Evolutionary conservation across 2,888 invertebrate species (phyloP), one percentile per base, ranked within the genome.

Genomic region (Sphaerophoria taeniata): DNA sequence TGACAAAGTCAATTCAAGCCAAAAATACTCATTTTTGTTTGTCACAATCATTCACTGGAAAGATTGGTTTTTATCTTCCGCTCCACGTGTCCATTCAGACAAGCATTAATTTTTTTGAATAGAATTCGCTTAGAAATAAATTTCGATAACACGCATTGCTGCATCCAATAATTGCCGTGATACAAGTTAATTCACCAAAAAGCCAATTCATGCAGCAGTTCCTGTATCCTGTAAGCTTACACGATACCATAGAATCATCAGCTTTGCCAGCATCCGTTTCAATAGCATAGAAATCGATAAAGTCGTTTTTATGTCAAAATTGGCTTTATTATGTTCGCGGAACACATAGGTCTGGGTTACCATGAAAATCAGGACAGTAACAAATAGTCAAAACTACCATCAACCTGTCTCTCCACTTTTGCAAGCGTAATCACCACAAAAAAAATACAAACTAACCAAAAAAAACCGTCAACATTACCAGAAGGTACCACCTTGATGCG

Each of bases 61-160:
- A 24, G 24, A 24, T 43, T 43, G 43, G 3, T 43, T 39, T 9
- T 43, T 9, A 9, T 39, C 39, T 39, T 39, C 39, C 39, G 9
- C 39, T 39, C 39, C 39, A 58, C 36, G 16, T 74, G 75, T 31
- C 47, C 65, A 65, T 51, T 75, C 71, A 58, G 49, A 60, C 61
- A 60, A 75, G 72, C 55, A 72, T 82, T 67, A 69, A 55, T 76
- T 73, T 58, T 24, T 24, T 24, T 24, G 34, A 45, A 70, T 43
- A 43, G 34, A n/a, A 56, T 6, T 53, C 56, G 34, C 51, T 51
- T 63, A 49, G 47, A 61, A 73, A 53, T 45, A 47, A 24, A 24
- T 24, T 24, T 36, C 53, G 67, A 73, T 77, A 69, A 36, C 77
- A 73, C 69, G 78, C 73, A 51, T 74, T 83, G 63, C 63, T 70